Evolutionary conservation across 2,797 vertebrate genomes (phyloP), one percentile per base, ranked within the genome.

Genomic region (Novumbra hubbsi): DNA sequence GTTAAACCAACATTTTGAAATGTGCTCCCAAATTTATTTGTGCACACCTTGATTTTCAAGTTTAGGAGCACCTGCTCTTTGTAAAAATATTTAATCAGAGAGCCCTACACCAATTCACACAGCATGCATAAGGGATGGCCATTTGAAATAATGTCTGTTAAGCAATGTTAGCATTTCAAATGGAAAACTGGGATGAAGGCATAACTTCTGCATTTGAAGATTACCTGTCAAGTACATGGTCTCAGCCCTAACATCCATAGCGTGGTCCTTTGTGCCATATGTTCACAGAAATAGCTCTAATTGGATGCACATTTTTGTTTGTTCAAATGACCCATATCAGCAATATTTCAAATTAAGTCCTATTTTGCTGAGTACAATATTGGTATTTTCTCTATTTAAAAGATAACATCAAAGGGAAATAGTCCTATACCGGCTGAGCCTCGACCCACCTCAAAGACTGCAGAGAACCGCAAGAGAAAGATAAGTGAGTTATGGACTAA

Each of bases 341-440:
- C 55, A 60, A 4, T 11, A 16, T 60, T 60, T 57, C n/a, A 57
- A 57, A 11, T 21, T 24, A 21, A 60, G 9, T 17, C 50, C 50
- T 52, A 52, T 63, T 28, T 21, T 63, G 60, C 15, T 63, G 50
- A 52, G 50, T 2, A 45, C 41, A 45, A 45, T 45, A 57, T 57
- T 3, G 3, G 52, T 57, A 41, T 62, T 45, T 73, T 89, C 72
- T 91, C 82, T 73, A 67, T 76, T 78, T 83, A 76, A 74, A 74
- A 99, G 96, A 96, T 98, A 87, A 96, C 95, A 1, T 96, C 96
- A 14, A 97, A 95, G 78, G 95, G 96, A 21, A 96, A 83, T n/a
- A 96, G 83, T 66, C 73, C 74, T 27, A 85, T 94, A 66, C 88
- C 90, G 0, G 68, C 88, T 16, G 93, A 95, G 73, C 76, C 78